Evolutionary conservation across 2,113 vertebrate genomes (phyloP), one percentile per base, ranked within the genome.

Genomic region (Patagioenas fasciata): DNA sequence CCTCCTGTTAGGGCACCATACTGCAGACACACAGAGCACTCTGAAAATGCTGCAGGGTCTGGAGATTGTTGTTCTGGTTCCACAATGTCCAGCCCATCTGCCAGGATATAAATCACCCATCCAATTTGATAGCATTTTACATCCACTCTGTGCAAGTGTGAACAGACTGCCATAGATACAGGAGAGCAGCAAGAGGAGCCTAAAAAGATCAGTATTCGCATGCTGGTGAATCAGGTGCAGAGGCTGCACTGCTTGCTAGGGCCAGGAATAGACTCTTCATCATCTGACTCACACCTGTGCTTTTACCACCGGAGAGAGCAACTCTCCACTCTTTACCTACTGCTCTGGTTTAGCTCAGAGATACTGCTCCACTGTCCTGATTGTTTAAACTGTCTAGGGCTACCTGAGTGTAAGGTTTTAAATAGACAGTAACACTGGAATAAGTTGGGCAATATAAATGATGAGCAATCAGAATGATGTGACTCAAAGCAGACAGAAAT

Each of bases 291-390:
- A 88, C 80, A 93, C 88, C 90, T 92, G 75, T 80, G 85, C 48
- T 89, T 92, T 79, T 75, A 81, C 61, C 38, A 69, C 21, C 2
- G 4, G 19, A 85, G 60, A 88, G 19, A 83, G 50, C 72, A 93
- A 84, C 44, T 28, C 79, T 80, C 31, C 4, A 4, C 44, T 89
- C 61, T 61, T 95, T 90, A 94, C 96, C 95, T 96, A 94, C 92
- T 96, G 95, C 88, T 95, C 95, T 93, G 83, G 38, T 96, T 96
- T 91, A 95, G 85, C 86, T 91, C 44, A 57, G 42, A 92, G 86
- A 80, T 24, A 34, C 57, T 95, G 90, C 24, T 97, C 95, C 91
- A 97, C 93, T 96, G 80, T 93, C 86, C 93, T 87, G 69, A 71
- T 96, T 93, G 83, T 74, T 96, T 67, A 65, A 84, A 91, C 44